phyloP scores from a whole-genome alignment of 2,797 vertebrate species.

The Rhodeus uyekii region DNA sequence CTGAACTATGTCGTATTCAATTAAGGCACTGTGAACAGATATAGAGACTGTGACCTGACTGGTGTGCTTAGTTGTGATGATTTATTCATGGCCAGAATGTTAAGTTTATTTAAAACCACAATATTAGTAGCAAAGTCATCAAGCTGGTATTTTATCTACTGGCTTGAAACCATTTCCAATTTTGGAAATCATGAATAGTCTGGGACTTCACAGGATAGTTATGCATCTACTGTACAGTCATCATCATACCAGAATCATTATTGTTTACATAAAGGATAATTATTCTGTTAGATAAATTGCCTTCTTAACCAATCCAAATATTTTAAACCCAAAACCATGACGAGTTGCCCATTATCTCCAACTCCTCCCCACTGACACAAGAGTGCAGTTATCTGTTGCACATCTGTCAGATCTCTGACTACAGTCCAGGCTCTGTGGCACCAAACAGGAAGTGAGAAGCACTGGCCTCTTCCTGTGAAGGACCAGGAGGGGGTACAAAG shows the following conservation, averaged over 20 bases:
- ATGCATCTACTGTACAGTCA: constrained; percentile 7
- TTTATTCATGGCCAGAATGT: constrained; percentile 7
- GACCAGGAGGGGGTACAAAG: constrained; percentile 24
- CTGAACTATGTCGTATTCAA: constrained; percentile 4
- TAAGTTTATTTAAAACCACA: constrained; percentile 3
- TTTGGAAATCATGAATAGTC: background rate
- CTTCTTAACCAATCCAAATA: constrained; percentile 55
- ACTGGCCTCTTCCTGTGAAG: constrained; percentile 69
- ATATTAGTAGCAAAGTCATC: background rate
- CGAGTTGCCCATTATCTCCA: constrained; percentile 53
- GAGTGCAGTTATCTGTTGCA: constrained; percentile 52
- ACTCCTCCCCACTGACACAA: constrained; percentile 51
- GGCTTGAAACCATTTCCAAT: background rate
- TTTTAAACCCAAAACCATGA: constrained; percentile 57
- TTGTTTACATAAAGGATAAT: constrained; percentile 53
- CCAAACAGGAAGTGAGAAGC: constrained; percentile 73
- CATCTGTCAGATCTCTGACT: constrained; percentile 66
- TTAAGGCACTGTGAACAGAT: constrained; percentile 2
- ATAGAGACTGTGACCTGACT: background rate
- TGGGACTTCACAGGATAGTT: constrained; percentile 28
- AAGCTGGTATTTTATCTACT: constrained; percentile 20
- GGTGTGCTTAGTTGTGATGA: background rate
- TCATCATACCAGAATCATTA: constrained; percentile 42
- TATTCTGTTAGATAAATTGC: constrained; percentile 54
- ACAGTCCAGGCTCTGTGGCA: constrained; percentile 64